phyloP scores from a whole-genome alignment of 2,797 vertebrate species.

The Coccyzus lansbergi region DNA sequence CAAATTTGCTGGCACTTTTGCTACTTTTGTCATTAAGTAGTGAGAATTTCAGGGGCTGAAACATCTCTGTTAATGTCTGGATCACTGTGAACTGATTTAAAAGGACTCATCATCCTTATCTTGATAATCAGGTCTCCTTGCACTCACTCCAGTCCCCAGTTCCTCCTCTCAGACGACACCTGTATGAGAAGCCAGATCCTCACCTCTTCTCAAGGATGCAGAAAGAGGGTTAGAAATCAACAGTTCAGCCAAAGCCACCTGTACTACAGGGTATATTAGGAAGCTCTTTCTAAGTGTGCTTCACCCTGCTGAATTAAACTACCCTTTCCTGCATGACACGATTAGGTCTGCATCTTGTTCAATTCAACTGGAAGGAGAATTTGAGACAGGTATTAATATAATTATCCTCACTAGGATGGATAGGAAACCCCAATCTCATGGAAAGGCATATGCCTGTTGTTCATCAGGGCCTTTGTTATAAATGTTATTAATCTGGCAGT shows the following conservation, averaged over 20 bases:
- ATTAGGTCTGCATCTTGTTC: not conserved
- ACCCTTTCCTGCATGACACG: rapidly evolving
- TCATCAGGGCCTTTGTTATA: not conserved
- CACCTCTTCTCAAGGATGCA: not conserved
- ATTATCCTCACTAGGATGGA: not conserved
- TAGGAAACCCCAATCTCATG: not conserved
- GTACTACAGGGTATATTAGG: not conserved
- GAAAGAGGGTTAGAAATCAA: not conserved
- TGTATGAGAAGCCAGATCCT: not conserved
- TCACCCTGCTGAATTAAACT: not conserved
- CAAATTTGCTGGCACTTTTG: not conserved
- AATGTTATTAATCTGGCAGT: not conserved
- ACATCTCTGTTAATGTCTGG: not conserved
- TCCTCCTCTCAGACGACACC: not conserved
- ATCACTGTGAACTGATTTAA: not conserved
- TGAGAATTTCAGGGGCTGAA: not conserved
- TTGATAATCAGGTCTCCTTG: not conserved
- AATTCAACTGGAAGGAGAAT: not conserved
- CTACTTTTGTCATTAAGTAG: not conserved
- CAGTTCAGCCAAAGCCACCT: not conserved
- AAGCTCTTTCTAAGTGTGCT: not conserved
- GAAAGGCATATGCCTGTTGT: not conserved
- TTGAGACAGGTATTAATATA: not conserved
- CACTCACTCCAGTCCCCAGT: not conserved
- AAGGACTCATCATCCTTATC: not conserved